Evolutionary conservation across 2,797 vertebrate genomes (phyloP).

Genomic region (Setipinna tenuifilis): DNA sequence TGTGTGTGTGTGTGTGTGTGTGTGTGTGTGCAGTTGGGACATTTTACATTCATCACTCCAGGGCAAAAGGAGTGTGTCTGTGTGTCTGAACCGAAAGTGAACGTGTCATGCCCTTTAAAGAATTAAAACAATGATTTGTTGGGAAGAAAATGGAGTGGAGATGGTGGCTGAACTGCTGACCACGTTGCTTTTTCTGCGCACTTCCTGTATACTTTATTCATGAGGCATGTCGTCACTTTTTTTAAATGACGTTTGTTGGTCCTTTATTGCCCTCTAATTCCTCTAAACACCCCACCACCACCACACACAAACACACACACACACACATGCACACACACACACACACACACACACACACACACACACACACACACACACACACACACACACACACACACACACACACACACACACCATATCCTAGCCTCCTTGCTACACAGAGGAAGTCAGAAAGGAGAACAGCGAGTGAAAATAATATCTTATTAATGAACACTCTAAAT

Average conservation of each 20-base stretch:
- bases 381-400: not conserved
- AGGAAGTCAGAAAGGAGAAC: slow-evolving; percentile 48
- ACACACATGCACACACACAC: too few species aligned
- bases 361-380: too few species aligned
- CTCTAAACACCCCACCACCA: not conserved
- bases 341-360: too few species aligned
- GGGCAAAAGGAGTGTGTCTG: not conserved
- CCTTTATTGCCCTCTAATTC: not conserved
- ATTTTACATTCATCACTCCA: not conserved
- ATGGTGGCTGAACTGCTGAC: too few species aligned
- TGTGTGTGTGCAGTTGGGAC: too few species aligned
- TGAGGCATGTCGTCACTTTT: not conserved
- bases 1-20: too few species aligned
- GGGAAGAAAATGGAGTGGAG: too few species aligned
- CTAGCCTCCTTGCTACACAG: not conserved
- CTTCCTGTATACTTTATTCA: not conserved
- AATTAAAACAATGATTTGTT: slow-evolving; percentile 50
- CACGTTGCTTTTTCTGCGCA: not conserved
- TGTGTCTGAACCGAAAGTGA: not conserved
- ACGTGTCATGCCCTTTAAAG: slow-evolving; percentile 58
- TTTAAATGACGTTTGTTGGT: not conserved
- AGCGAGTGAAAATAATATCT: slow-evolving; percentile 87
- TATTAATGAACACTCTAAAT: slow-evolving; percentile 97
- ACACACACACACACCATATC: not conserved
- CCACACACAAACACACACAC: not conserved